phyloP scores from a whole-genome alignment of 1,140 invertebrate genomes.

The Latrodectus geometricus region DNA sequence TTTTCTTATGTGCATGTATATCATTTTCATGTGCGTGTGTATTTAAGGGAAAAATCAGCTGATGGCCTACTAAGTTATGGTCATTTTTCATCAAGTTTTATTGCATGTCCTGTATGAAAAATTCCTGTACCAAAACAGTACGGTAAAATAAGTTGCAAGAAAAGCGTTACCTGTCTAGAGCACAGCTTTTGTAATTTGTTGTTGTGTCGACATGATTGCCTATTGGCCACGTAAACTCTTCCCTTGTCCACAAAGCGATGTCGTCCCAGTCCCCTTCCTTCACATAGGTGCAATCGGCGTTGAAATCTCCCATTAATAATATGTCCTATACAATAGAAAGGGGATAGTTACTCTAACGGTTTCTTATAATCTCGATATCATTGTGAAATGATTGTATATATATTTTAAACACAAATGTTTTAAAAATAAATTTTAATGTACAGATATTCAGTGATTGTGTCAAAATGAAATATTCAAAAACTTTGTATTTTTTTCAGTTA shows the following conservation, averaged over 20 bases:
- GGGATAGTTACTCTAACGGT: not conserved
- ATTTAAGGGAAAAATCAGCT: too few species aligned
- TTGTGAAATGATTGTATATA: not conserved
- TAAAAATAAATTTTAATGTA: too few species aligned
- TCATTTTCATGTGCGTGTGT: too few species aligned
- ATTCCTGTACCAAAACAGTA: too few species aligned
- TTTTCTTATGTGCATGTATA: too few species aligned
- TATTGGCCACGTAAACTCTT: conserved; percentile 47
- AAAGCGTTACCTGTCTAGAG: conserved; percentile 42
- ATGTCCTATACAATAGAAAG: conserved; percentile 30
- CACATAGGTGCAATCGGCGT: conserved; percentile 45
- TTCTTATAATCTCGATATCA: not conserved
- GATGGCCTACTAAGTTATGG: too few species aligned
- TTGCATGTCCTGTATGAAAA: too few species aligned
- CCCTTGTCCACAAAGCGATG: conserved; percentile 43
- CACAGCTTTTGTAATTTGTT: conserved; percentile 50
- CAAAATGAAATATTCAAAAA: too few species aligned
- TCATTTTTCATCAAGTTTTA: too few species aligned
- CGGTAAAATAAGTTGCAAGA: too few species aligned
- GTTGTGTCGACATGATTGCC: conserved; percentile 37
- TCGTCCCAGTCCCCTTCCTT: conserved; percentile 30
- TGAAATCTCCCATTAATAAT: conserved; percentile 56
- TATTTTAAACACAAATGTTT: not conserved
- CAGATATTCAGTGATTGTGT: too few species aligned
- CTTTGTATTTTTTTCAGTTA: too few species aligned